These are phyloP conservation scores for Ariopsis seemanni DNA, from an alignment of 2,113 vertebrate genomes.

Conservation along the genomic window DNA sequence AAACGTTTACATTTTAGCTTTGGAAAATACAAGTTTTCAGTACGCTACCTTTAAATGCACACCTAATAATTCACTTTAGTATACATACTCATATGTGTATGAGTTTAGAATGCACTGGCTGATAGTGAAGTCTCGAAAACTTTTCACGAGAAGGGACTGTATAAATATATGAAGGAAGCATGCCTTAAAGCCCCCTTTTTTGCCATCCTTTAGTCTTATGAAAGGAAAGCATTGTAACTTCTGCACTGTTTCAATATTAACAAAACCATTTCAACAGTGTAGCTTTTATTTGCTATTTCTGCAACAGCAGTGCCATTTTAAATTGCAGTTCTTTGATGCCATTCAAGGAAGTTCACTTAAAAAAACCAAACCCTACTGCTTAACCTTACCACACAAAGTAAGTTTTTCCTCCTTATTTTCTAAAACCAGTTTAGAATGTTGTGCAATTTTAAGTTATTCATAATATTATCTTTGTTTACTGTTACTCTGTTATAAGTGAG, in stretches of 20 bases:
- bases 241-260: constrained; percentile 44
- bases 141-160: constrained; percentile 44
- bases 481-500: background rate
- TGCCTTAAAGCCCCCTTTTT: constrained; percentile 46
- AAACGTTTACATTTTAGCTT: background rate
- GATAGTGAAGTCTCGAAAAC: constrained; percentile 31
- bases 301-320: background rate
- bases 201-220: constrained; percentile 48
- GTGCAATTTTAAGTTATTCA: background rate
- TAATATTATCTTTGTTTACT: background rate
- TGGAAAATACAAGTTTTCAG: background rate
- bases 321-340: background rate
- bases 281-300: background rate
- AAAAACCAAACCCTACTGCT: constrained; percentile 34
- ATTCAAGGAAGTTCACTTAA: background rate
- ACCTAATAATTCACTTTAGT: background rate
- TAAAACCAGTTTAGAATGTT: background rate
- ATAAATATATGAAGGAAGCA: constrained; percentile 35
- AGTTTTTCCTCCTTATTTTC: background rate
- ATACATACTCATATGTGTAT: background rate
- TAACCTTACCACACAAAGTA: constrained; percentile 20
- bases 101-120: background rate
- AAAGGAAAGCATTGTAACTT: constrained; percentile 65
- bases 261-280: constrained; percentile 54
- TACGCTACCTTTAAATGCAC: background rate